Base-by-base conservation (phyloP, 2,888 invertebrate genomes). In the Pandemis heparana region DNA sequence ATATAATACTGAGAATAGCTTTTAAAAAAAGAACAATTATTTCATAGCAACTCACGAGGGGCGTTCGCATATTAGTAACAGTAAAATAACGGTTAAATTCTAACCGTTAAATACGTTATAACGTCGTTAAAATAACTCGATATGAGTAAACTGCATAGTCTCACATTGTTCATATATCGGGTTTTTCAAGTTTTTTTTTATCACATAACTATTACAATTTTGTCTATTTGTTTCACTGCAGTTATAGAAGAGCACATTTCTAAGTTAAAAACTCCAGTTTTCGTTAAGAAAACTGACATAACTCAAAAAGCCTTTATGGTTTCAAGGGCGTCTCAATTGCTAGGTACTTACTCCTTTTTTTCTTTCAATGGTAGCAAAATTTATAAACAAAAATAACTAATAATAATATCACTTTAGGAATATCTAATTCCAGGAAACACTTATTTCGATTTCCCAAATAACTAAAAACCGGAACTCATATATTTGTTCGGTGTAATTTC, bases 251-350 rank as follows among this genome's bases (percentile, higher is more conserved):
- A 63, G 9, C 12, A 56, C 5, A 23, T 6, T 12, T 46, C 32
- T n/a, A n/a, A 61, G 56, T 60, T 56, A 60, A 43, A 38, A 41
- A 4, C n/a, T 56, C 62, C 51, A 62, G 56, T 60, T 59, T 62
- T 62, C 51, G 8, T 63, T 23, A 16, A 51, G 62, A 51, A 62
- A 60, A 70, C 43, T 53, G 53, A 16, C 14, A 63, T 16, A 70
- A 51, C 51, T 48, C 10, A 51, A 51, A 10, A 4, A 10, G 4
- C 1, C 32, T 64, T 32, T 0, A 3, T 43, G 1, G 10, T 4
- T 43, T 3, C 5, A 32, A 32, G 2, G 23, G 23, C 23, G 23
- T 32, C 23, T 32, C 23, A 32, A 32, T 32, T 32, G 23, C 23
- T 32, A 4, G 23, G 23, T 43, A 43, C 10, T 12, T 10, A 8